These are phyloP conservation scores for Setipinna tenuifilis DNA, from an alignment of 2,797 vertebrate species.

Conservation along the genomic window DNA sequence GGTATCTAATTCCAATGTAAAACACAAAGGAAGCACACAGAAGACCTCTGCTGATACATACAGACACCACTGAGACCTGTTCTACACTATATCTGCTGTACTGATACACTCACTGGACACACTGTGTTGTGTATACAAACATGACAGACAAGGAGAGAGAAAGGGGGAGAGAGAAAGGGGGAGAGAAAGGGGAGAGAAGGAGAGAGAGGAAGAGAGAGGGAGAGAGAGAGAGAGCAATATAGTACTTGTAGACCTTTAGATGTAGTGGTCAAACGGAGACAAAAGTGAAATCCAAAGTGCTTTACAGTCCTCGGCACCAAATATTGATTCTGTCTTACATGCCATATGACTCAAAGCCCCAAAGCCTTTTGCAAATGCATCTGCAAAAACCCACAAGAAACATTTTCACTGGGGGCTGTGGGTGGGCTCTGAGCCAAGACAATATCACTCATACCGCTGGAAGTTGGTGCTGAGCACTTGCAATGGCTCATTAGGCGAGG, in stretches of 20 bases:
- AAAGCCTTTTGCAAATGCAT: conserved; percentile 32
- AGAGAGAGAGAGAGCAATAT: too few relatives aligned
- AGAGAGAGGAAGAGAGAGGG: neutral
- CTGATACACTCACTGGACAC: neutral
- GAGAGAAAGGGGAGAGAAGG: neutral
- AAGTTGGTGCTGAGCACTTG: conserved; percentile 31
- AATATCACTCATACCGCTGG: conserved; percentile 38
- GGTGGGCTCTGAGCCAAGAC: conserved; percentile 38
- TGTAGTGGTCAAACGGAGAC: neutral
- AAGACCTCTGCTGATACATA: neutral
- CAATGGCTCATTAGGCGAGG: conserved; percentile 10
- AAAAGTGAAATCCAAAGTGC: conserved; percentile 29
- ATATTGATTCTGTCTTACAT: conserved; percentile 50
- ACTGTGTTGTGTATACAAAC: neutral
- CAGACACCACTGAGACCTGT: neutral
- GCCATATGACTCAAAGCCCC: conserved; percentile 49
- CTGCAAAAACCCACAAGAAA: conserved; percentile 53
- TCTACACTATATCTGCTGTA: neutral
- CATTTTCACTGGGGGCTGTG: conserved; percentile 36
- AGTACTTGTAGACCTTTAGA: too few relatives aligned
- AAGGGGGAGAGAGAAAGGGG: neutral
- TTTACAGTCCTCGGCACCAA: conserved; percentile 41
- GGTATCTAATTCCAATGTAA: neutral
- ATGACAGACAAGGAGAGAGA: neutral
- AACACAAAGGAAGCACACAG: neutral